Base-by-base conservation (phyloP, 2,113 vertebrate genomes). In the Atlantisia rogersi region DNA sequence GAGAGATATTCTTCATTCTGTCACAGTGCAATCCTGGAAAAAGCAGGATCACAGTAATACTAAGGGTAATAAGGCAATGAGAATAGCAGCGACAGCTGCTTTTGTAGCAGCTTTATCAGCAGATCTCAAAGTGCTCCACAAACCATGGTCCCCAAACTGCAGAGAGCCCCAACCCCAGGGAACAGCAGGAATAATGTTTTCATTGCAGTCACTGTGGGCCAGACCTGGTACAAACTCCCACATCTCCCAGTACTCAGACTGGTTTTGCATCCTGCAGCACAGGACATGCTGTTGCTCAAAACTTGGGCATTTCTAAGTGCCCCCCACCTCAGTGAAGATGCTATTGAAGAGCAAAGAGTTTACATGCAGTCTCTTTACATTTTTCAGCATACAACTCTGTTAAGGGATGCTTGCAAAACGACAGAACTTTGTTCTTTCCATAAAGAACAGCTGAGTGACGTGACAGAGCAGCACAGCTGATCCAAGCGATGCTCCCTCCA, bases 161-260 rank as follows among this genome's bases (percentile, higher is more conserved):
- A 74, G 60, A 46, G 44, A 60, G 37, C 9, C 17, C n/a, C 1
- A 0, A 26, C 4, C 21, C 17, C n/a, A 22, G 46, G 28, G 31
- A 74, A 63, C 5, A 70, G 20, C 4, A 70, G 83, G 55, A 85
- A 58, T 37, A 55, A n/a, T 4, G 3, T 79, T 92, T 86, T 69
- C 18, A 35, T 44, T 5, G 0, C 2, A 2, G 48, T 42, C 13
- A 0, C 46, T 35, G 20, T 10, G 39, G 9, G 17, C 19, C 70
- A 65, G 53, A 60, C 10, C 59, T 65, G 60, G 28, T 37, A n/a
- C 16, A 67, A 37, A 4, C 28, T 12, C 55, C 25, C 13, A 2
- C 26, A 11, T 65, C 68, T 90, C 58, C 79, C 75, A 58, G 2
- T 28, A 12, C 48, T 64, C 44, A 60, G 9, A 8, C 37, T 86